Evolutionary conservation across 2,888 invertebrate genomes (phyloP), one percentile per base, ranked within the genome.

Genomic region (Callimorpha dominula): DNA sequence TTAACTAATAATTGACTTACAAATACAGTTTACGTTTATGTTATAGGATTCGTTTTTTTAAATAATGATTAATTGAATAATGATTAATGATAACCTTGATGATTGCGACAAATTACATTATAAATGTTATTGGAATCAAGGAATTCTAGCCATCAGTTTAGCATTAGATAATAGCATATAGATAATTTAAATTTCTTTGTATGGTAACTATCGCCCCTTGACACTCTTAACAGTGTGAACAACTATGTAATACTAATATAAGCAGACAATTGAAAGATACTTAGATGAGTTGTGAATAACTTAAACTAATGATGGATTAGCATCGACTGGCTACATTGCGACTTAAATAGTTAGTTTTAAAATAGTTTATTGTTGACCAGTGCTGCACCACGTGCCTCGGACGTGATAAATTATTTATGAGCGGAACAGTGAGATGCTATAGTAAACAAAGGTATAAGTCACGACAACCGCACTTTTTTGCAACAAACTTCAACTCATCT

Each of bases 351-450:
- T 82, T 76, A 84, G 87, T 86, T 81, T 88, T 91, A 88, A 91
- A 91, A 90, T 85, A 82, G 86, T 88, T 89, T 89, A 90, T 87
- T 86, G 86, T 85, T 82, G 75, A 72, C 87, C 80, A 85, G 86
- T 88, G 89, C 78, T 74, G 65, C 72, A 81, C 89, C 94, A 94
- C 94, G 94, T 93, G 94, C 89, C 89, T 79, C 60, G 67, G 76
- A 86, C 89, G 89, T 91, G 90, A 91, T 93, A 87, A 88, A 93
- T 92, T 88, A 92, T 91, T 86, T 84, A 91, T 90, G 85, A 88
- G 82, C 76, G 73, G 78, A 74, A 81, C 77, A 79, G 74, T 77
- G 73, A 87, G 83, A 87, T 85, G 86, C 82, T 85, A 81, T 84
- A 77, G 74, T 80, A 75, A 79, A 83, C 78, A 83, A 79, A 86